Evolutionary conservation across 2,797 vertebrate genomes (phyloP), one percentile per base, ranked within the genome.

Genomic region (Gymnothorax reevesii): DNA sequence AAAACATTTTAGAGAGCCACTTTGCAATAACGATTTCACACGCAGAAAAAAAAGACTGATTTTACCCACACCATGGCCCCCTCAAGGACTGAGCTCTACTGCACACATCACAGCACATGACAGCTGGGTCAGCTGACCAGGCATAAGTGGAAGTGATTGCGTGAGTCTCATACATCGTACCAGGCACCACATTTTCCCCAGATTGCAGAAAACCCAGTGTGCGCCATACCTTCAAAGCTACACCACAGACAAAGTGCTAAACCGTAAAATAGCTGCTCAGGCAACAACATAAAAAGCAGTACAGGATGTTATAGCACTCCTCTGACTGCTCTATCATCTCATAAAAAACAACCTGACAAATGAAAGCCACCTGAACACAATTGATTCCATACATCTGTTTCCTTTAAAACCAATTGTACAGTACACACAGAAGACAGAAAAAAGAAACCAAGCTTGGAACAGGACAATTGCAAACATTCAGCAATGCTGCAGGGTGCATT

Each of bases 131-230:
- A 80, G 49, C 77, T 80, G 77, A 80, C 77, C 33, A 79, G 52
- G 77, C 20, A 49, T 55, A 55, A 80, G 77, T 80, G 77, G 49
- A 80, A 80, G 77, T 80, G 77, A 80, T 49, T 80, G 52, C 9
- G 7, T 22, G 52, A 80, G 77, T 80, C 77, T 80, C n/a, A 52
- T 80, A 52, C 54, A 55, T 22, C 10, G 20, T 80, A 52, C 15
- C 77, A 80, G 77, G n/a, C 8, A 22, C 77, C 15, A 20, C 49
- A 22, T 52, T 52, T n/a, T 52, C 77, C 77, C 49, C 77, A 80
- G 22, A 52, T 20, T 15, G 52, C 20, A 13, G 12, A 49, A 1
- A 52, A 80, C 7, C 73, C 49, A 54, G 52, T 54, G 13, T 77
- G 52, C 55, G 6, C 55, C 55, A 54, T 15, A 27, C 12, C 52